Percentiles rank a stretch among this genome's conserved stretches.
These are phyloP conservation scores for Tachina grossa DNA, from an alignment of 2,888 invertebrate genomes.

Conservation along the genomic window DNA sequence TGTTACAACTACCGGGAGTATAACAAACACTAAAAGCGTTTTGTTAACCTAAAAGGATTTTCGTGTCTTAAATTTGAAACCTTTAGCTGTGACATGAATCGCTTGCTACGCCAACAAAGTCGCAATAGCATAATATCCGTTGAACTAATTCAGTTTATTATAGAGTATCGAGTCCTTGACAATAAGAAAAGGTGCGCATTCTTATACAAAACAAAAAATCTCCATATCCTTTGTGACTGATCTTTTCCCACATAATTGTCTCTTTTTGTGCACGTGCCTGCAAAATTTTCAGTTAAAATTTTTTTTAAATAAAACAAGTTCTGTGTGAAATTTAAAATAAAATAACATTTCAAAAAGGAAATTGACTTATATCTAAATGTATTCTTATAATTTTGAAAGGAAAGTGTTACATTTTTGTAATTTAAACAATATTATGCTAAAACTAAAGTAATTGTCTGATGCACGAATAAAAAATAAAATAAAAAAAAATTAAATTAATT, in stretches of 20 bases:
- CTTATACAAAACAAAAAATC: not conserved
- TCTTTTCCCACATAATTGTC: not conserved
- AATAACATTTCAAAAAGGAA: not conserved
- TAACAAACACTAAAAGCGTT: constrained; percentile 1
- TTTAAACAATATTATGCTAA: not conserved
- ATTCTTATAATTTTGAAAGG: constrained; percentile 69
- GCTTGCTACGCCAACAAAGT: constrained; percentile 77
- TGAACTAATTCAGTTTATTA: constrained; percentile 82
- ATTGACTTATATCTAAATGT: constrained; percentile 30
- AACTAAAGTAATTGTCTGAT: not conserved
- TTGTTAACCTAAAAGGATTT: constrained; percentile 24
- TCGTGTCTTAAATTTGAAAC: constrained; percentile 47
- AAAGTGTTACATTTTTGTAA: constrained; percentile 71
- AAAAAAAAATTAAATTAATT: no score
- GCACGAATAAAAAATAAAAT: no score
- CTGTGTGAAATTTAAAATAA: not conserved
- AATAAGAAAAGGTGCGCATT: constrained; percentile 80
- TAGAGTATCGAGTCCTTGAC: constrained; percentile 82
- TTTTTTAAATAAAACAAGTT: not conserved
- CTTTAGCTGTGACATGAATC: constrained; percentile 77
- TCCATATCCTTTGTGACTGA: constrained; percentile 28
- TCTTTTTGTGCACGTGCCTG: constrained; percentile 16
- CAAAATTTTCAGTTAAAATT: constrained; percentile 10
- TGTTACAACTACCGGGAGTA: not conserved
- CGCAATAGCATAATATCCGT: constrained; percentile 82